phyloP scores from a whole-genome alignment of 2,797 vertebrate species.

The Nannoperca australis region DNA sequence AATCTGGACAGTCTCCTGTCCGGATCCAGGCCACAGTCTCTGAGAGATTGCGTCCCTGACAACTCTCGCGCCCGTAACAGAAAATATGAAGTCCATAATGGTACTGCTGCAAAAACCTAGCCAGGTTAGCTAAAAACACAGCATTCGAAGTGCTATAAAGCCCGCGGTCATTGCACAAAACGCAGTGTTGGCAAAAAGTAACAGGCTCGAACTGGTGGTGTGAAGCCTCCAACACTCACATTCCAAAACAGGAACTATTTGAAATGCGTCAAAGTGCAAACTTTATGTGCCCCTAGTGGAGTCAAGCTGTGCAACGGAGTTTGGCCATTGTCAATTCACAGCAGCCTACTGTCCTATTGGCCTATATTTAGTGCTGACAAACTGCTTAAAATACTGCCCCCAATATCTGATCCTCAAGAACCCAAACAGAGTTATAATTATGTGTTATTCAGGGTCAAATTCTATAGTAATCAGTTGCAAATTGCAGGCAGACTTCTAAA shows the following conservation, averaged over 20 bases:
- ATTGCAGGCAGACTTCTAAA: background rate
- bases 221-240: constrained; percentile 27
- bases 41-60: constrained; percentile 81
- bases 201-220: constrained; percentile 6
- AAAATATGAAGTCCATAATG: constrained; percentile 82
- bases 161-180: constrained; percentile 14
- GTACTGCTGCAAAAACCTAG: background rate
- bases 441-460: background rate
- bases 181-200: background rate
- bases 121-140: background rate
- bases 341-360: constrained; percentile 20
- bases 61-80: constrained; percentile 78
- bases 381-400: background rate
- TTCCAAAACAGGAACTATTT: constrained; percentile 81
- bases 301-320: constrained; percentile 13
- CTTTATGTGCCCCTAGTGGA: constrained; percentile 57
- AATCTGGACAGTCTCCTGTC: constrained; percentile 15
- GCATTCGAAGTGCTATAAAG: background rate
- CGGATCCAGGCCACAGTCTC: constrained; percentile 79
- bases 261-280: constrained; percentile 66
- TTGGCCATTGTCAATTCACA: background rate
- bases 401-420: background rate
- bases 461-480: background rate
- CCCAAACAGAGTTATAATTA: background rate
- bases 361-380: background rate